Evolutionary conservation across 2,888 invertebrate species (phyloP).

Genomic region (Caenorhabditis panamensis): DNA sequence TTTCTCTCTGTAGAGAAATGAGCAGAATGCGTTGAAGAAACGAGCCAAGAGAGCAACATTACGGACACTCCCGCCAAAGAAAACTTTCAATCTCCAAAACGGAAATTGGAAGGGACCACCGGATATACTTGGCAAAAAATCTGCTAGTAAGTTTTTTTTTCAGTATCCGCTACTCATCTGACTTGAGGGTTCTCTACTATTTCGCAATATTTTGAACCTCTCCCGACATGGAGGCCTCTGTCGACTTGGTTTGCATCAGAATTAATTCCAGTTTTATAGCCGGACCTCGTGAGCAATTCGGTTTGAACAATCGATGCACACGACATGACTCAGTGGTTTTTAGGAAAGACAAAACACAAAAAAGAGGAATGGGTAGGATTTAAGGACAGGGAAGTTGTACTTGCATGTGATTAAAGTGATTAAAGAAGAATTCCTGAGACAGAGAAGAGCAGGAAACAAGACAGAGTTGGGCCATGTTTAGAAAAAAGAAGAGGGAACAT

Average conservation of each 20-base stretch:
- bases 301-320: conserved; percentile 9
- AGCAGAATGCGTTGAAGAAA: conserved; percentile 30
- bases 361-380: conserved; percentile 5
- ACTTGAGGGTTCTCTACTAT: neutral
- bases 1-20: conserved; percentile 32
- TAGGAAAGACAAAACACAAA: neutral
- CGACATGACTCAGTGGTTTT: neutral
- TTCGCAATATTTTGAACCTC: conserved; percentile 48
- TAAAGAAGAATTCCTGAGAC: neutral
- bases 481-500: conserved; percentile 4
- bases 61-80: conserved; percentile 29
- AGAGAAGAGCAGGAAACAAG: neutral
- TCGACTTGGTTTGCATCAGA: conserved; percentile 24
- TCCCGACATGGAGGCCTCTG: neutral
- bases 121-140: conserved; percentile 5
- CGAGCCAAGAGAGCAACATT: conserved; percentile 53
- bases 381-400: neutral
- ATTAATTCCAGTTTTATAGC: conserved; percentile 53
- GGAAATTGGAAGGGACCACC: conserved; percentile 8
- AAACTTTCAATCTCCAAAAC: neutral
- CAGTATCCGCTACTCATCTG: too few species aligned
- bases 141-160: too few species aligned
- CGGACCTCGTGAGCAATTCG: conserved; percentile 21
- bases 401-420: neutral
- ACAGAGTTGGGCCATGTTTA: neutral